Base-by-base conservation (phyloP, 2,113 vertebrate genomes). In the Pluvianellus socialis region DNA sequence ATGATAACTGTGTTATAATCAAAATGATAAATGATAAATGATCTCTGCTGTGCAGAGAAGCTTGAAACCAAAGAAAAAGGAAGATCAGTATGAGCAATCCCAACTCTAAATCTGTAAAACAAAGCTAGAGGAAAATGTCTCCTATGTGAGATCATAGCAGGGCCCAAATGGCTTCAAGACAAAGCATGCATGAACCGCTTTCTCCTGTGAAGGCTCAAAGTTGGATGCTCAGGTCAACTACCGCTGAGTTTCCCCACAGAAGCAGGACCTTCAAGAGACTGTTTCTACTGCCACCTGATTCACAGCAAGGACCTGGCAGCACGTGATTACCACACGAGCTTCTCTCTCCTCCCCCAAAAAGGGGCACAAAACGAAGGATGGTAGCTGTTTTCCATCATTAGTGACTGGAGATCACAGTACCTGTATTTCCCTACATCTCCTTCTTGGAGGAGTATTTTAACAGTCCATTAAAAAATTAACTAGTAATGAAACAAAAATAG, bases 131-230 rank as follows among this genome's bases (percentile, higher is more conserved):
- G 56, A 87, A 90, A 66, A 44, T 3, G 10, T 6, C 15, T 93
- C 65, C 65, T 70, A 81, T 0, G 0, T 35, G 68, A 91, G 38
- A 87, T 63, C 44, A 49, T 3, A 81, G 61, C 8, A 13, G 65
- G 42, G 30, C 35, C 20, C 61, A 81, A 63, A 55, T 1, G 10
- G 44, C 42, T 86, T 83, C 45, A 88, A 79, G 35, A 61, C 72
- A 68, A 92, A 72, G 44, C 0, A 0, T 17, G 47, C 0, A 0
- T 35, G 30, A 92, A 80, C 32, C 3, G 15, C 42, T 32, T 50
- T 73, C 42, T 55, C 40, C 58, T 73, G 56, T 40, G 59, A 83
- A 80, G 20, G 35, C 45, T 94, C 55, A 59, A 58, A 80, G 61
- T 6, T 44, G 22, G 63, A 80, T 63, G 42, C 56, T 71, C 15